Evolutionary conservation across 1,140 invertebrate species (phyloP), one percentile per base, ranked within the genome.

Genomic region (Agrypnia vestita): DNA sequence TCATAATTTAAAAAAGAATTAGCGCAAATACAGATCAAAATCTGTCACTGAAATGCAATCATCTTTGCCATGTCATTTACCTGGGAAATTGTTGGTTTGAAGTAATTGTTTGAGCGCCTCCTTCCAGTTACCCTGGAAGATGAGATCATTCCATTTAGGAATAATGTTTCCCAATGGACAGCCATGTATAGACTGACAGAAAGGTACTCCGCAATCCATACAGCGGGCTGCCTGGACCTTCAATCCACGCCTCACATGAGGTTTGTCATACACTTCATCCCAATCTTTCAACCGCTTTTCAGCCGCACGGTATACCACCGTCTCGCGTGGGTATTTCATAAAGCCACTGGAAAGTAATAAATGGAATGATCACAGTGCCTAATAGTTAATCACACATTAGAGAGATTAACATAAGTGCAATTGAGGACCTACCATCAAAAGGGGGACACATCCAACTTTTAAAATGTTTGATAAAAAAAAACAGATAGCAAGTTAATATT

Each of bases 141-240:
- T 92, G 0, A 99, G 92, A 88, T 99, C 96, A 89, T 99, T 99
- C 97, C 97, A 99, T 90, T 99, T 99, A 21, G 98, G 98, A 85
- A 99, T 99, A 77, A 99, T 98, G 87, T 99, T 99, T 56, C 97
- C 97, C 13, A 99, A 91, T 1, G 98, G 98, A 89, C 98, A 99
- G 64, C 98, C 98, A 86, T 99, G 96, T 8, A 85, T 87, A 46
- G 96, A 97, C 90, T 99, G 98, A 87, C 98, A 99, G 90, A 99
- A 99, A 9, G 98, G 98, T 25, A 99, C 97, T 25, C 98, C 98
- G 89, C 98, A 99, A 84, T 99, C 98, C 98, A 99, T 99, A 88
- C 98, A 99, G 12, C 98, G 92, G 0, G 98, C 97, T 11, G 98
- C 97, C 89, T 99, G 98, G 0, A 95, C 92, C 62, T 94, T 91